Evolutionary conservation across 2,797 vertebrate genomes (phyloP).

Genomic region (Lepidocolaptes lacrymiger): DNA sequence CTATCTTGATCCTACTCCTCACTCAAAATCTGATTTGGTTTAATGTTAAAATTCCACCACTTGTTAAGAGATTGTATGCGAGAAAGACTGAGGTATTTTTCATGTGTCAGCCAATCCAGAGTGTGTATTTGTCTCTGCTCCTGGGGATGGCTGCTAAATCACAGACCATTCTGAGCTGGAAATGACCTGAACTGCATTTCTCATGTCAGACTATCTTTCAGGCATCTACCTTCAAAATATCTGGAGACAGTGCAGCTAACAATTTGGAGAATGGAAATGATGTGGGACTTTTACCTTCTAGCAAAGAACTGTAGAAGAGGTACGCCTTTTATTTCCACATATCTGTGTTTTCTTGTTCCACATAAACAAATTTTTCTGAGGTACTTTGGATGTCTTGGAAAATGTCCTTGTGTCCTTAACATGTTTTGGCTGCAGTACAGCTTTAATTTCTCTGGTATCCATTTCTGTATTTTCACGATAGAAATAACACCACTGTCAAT

Average conservation of each 20-base stretch:
- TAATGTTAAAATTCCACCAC: neutral
- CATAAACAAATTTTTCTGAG: neutral
- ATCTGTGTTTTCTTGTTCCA: neutral
- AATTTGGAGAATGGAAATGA: neutral
- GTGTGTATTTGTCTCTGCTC: neutral
- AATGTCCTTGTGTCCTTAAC: neutral
- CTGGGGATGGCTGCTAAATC: neutral
- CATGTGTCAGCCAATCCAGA: neutral
- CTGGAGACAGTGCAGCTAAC: neutral
- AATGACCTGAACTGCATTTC: neutral
- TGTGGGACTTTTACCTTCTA: neutral
- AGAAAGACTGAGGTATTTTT: neutral
- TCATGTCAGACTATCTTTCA: neutral
- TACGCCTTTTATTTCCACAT: neutral
- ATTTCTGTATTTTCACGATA: neutral
- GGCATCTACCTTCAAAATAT: neutral
- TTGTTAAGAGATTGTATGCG: neutral
- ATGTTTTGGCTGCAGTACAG: neutral
- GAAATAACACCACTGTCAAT: neutral
- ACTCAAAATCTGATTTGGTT: neutral
- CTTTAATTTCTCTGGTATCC: neutral
- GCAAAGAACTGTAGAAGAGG: neutral
- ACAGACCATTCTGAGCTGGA: neutral
- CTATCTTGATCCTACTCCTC: neutral
- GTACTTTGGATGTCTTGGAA: neutral